Evolutionary conservation across 2,888 invertebrate species (phyloP), one percentile per base, ranked within the genome.

Genomic region (Cremastinae sp.): DNA sequence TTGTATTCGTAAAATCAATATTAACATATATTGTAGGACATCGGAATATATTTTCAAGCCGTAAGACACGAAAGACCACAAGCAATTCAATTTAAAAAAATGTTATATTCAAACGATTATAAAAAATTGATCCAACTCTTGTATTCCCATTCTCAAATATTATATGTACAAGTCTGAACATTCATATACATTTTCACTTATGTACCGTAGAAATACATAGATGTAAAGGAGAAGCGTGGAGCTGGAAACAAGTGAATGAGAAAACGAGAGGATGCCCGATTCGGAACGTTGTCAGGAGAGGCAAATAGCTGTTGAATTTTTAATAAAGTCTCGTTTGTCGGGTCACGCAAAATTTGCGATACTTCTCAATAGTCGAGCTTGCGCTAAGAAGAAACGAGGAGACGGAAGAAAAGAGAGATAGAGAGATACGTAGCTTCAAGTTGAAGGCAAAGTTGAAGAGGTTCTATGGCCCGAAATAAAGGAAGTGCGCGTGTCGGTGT

Each of bases 251-350:
- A 65, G 53, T 55, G 45, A 68, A 62, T 49, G 62, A 49, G 51
- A 56, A 68, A 37, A 49, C 10, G 53, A 59, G 39, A 43, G 53
- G 62, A 45, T 2, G 47, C 55, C 12, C 39, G 53, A 41, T n/a
- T 22, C 28, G 18, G 58, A 35, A 35, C 37, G 22, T 20, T 43
- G 49, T 45, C 45, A 58, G 58, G n/a, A 18, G 61, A 53, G 35
- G 47, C 18, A 69, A 76, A 70, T 65, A 55, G 69, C 69, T 69
- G 69, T 76, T 76, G 76, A 73, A 76, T 76, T 76, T 76, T 76
- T 76, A 73, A 76, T 76, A 73, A 76, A 76, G 73, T 76, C 76
- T 76, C 76, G 73, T 73, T 76, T 76, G 75, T 76, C 53, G 73
- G 72, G 64, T 72, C 58, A 58, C 41, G 64, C 41, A 61, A 76